Evolutionary conservation across 2,888 invertebrate genomes (phyloP), one percentile per base, ranked within the genome.

Genomic region (Scaptomyza caliginosa): DNA sequence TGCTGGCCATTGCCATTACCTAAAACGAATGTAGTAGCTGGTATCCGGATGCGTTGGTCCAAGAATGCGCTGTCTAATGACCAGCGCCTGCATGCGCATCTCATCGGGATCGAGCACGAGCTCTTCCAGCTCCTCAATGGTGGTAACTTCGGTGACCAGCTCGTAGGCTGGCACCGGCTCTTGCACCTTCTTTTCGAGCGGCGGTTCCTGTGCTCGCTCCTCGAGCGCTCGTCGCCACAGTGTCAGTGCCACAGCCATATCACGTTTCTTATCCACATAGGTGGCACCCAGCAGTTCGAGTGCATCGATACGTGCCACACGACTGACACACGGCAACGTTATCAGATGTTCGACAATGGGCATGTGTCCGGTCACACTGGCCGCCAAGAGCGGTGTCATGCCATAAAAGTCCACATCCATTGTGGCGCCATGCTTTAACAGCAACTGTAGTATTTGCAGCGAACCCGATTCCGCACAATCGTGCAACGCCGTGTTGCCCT

Each of bases 381-480:
- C 98, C 58, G 98, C 97, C 88, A 99, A 92, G 63, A 99, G 92
- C 19, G 99, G 99, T 38, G 98, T 98, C 96, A 99, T 98, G 93
- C 96, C 98, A 91, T 97, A 98, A 16, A 97, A 96, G 92, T 99
- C 98, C 24, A 96, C 96, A 89, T 97, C 97, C 96, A 99, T 97
- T 39, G 94, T 94, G 11, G 98, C 99, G 43, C 97, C 97, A 90
- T 96, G 94, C 38, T 95, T 94, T 30, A 99, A 92, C 67, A 99
- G 93, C 90, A 98, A 93, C 92, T 97, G 96, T 86, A 98, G 93
- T 88, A 99, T 98, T 86, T 97, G 96, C 71, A 98, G 92, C 34
- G 97, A 97, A 4, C 99, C 99, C 54, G 97, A 97, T 91, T 99
- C 99, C 0, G 98, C 98, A 90, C 98, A 98, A 89, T 99, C 99